These are phyloP conservation scores for Sorex araneus DNA, from an alignment of 2,113 vertebrate species.

Conservation along the genomic window DNA sequence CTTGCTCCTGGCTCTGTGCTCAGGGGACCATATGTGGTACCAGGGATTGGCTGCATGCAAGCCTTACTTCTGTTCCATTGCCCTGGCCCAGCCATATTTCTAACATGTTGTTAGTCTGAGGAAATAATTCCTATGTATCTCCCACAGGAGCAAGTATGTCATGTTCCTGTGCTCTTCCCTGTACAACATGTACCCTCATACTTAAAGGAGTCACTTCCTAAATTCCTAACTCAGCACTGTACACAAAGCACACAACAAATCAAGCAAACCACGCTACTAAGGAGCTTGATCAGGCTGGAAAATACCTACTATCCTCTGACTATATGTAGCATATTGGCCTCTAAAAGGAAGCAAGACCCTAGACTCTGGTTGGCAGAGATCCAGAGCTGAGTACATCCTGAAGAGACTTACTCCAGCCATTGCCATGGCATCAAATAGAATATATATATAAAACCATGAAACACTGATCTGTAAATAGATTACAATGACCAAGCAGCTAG, in stretches of 20 bases:
- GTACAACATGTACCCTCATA: not conserved
- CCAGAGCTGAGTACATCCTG: not conserved
- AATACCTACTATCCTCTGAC: not conserved
- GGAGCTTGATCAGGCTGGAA: constrained; percentile 43
- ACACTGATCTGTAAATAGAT: constrained; percentile 27
- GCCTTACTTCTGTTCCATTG: no score
- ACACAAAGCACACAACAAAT: not conserved
- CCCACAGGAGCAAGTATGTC: not conserved
- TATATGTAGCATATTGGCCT: not conserved
- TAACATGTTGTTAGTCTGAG: constrained; percentile 5
- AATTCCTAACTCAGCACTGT: constrained; percentile 32
- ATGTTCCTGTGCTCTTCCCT: not conserved
- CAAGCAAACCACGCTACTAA: constrained; percentile 24
- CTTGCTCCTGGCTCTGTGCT: no score
- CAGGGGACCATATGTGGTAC: no score
- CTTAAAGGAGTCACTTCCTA: constrained; percentile 11
- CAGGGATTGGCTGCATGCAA: no score
- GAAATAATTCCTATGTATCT: not conserved
- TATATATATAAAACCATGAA: not conserved
- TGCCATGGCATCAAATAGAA: constrained; percentile 21
- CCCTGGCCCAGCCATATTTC: not conserved
- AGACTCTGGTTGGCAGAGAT: constrained; percentile 27
- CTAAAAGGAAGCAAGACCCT: not conserved
- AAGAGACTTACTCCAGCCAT: constrained; percentile 20
- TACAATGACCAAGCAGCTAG: constrained; percentile 33